These are phyloP conservation scores for Trisateles emortualis DNA, from an alignment of 2,888 invertebrate species.

Conservation along the genomic window DNA sequence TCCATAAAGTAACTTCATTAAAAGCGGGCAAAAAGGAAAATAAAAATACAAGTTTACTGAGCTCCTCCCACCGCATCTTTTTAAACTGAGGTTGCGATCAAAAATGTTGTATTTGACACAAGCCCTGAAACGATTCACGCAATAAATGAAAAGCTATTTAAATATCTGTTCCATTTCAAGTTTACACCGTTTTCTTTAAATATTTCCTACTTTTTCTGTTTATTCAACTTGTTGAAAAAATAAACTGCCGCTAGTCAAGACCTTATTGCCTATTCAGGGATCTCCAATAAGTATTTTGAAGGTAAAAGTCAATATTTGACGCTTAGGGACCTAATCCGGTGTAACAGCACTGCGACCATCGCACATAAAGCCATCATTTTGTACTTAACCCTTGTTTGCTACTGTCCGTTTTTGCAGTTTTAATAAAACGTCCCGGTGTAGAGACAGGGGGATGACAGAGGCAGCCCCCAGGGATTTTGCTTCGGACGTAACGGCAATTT, in stretches of 20 bases:
- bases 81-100: too few species aligned
- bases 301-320: slow-evolving; percentile 51
- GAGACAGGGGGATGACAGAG: slow-evolving; percentile 52
- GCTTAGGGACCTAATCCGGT: slow-evolving; percentile 39
- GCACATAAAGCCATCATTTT: slow-evolving; percentile 58
- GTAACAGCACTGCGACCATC: slow-evolving; percentile 36
- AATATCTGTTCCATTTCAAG: not conserved
- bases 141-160: not conserved
- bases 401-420: slow-evolving; percentile 64
- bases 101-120: too few species aligned
- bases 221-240: slow-evolving; percentile 3
- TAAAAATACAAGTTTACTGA: too few species aligned
- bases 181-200: not conserved
- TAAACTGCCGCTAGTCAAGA: slow-evolving; percentile 4
- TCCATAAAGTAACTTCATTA: too few species aligned
- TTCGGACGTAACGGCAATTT: slow-evolving; percentile 49
- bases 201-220: not conserved
- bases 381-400: slow-evolving; percentile 61
- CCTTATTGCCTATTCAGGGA: slow-evolving; percentile 32
- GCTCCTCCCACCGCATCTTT: too few species aligned
- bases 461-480: slow-evolving; percentile 43
- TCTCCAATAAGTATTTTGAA: slow-evolving; percentile 40
- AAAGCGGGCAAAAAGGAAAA: too few species aligned
- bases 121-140: too few species aligned
- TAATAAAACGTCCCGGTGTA: slow-evolving; percentile 59